Evolutionary conservation across 2,113 vertebrate species (phyloP), one percentile per base, ranked within the genome.

Genomic region (Podiceps cristatus): DNA sequence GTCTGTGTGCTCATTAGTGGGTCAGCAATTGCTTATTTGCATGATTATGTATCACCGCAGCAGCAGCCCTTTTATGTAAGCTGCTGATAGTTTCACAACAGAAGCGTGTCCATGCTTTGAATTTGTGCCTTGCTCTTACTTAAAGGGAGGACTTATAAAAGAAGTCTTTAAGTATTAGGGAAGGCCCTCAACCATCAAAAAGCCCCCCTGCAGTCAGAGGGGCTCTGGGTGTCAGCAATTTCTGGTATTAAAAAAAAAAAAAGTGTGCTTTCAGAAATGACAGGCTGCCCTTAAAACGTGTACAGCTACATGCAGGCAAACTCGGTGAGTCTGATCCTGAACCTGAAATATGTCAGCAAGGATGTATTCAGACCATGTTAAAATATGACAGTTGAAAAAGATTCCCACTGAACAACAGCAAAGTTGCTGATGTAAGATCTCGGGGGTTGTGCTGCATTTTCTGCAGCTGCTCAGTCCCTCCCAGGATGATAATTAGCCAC

Each of bases 11-110:
- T 97, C 31, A 15, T 96, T 85, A 95, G 58, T 85, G 53, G 84
- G 87, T 78, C 87, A 87, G 52, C 56, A 71, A 73, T 82, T 85
- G 91, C 77, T 96, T 76, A 72, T 94, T 95, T 94, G 90, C 85
- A 58, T 94, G 80, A 66, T 94, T 63, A 49, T 73, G 62, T 56
- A 76, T 82, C 78, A 56, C 81, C 84, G 16, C 86, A 89, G 93
- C 47, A 86, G 91, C 71, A 87, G 69, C 80, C 59, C 60, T 62
- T 93, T 91, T 75, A 60, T 81, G 56, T 85, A 52, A 89, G 60
- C 24, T 78, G 60, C 73, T 87, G 77, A 18, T 71, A 86, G 44
- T 84, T 97, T 74, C 87, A 72, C 74, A 81, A 52, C 81, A 85
- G 22, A 67, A 82, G 24, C 13, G 52, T 87, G 40, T 40, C 69